Evolutionary conservation across 2,113 vertebrate genomes (phyloP).

Genomic region (Chrysemys picta): DNA sequence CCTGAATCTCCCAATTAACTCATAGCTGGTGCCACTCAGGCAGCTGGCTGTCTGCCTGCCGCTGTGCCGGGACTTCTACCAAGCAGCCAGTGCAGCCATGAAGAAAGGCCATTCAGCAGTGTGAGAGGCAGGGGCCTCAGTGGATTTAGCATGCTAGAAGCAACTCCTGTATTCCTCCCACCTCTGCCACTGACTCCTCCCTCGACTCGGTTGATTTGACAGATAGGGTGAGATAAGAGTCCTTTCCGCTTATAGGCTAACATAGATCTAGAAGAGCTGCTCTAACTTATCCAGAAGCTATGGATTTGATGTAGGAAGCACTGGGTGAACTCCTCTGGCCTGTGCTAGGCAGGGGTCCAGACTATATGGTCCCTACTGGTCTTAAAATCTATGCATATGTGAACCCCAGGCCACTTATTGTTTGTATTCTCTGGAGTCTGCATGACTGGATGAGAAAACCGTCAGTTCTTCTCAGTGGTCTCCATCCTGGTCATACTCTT

Average conservation of each 20-base stretch:
- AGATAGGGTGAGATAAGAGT: not conserved
- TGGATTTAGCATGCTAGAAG: not conserved
- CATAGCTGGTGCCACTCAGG: no score
- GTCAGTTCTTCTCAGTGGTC: fast-evolving
- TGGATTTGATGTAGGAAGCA: not conserved
- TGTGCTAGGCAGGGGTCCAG: not conserved
- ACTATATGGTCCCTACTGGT: not conserved
- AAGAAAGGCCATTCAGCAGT: not conserved
- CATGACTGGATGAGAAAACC: not conserved
- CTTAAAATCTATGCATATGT: not conserved
- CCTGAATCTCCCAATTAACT: not conserved
- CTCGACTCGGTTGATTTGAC: not conserved
- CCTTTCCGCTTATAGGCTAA: not conserved
- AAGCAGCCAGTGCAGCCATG: fast-evolving
- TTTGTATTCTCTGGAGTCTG: not conserved
- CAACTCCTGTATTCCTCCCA: not conserved
- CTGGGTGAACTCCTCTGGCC: not conserved
- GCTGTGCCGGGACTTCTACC: not conserved
- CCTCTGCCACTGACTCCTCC: not conserved
- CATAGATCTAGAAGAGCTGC: not conserved
- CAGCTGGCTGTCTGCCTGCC: no score
- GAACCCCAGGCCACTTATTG: no score
- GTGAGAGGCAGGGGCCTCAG: not conserved
- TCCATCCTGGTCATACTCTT: not conserved
- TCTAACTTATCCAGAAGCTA: not conserved